A percentile compares a stretch with the other conserved stretches of the same genome.
Conservation (phyloP, 2,113 vertebrate genomes). For the Grus americana region DNA sequence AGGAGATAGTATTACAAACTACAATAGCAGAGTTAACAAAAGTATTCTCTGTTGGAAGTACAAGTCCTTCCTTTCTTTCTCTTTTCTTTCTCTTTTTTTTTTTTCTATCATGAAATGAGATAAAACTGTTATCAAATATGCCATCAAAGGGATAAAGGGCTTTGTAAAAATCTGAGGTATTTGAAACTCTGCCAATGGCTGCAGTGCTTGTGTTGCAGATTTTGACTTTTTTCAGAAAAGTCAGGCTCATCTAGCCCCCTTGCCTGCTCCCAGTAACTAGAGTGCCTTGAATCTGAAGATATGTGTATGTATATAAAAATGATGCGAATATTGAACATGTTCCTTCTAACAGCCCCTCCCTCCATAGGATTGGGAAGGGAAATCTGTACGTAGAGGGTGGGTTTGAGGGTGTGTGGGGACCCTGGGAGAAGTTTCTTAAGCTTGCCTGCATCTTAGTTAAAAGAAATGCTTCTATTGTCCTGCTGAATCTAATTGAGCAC, state of each 20-base stretch:
- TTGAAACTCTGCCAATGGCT: conserved; percentile 59
- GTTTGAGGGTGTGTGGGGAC: neutral
- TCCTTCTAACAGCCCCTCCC: neutral
- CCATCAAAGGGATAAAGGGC: conserved; percentile 67
- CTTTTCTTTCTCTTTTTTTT: neutral
- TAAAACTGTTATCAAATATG: conserved; percentile 73
- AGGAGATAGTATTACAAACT: conserved; percentile 48
- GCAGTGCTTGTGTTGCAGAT: conserved; percentile 42
- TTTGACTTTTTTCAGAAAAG: conserved; percentile 49
- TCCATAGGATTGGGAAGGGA: neutral
- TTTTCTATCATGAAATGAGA: conserved; percentile 45
- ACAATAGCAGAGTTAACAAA: conserved; percentile 58
- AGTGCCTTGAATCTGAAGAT: neutral
- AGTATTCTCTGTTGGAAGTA: conserved; percentile 62
- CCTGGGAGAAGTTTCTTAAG: conserved; percentile 7
- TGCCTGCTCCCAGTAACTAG: neutral
- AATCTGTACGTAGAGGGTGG: neutral
- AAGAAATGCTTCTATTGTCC: conserved; percentile 49
- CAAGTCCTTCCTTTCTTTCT: conserved; percentile 16
- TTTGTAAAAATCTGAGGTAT: conserved; percentile 66
- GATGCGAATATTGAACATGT: neutral
- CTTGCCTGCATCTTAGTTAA: neutral
- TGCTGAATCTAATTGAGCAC: conserved; percentile 19
- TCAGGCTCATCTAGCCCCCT: conserved; percentile 6
- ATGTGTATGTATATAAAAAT: neutral